A percentile compares a stretch with the other conserved stretches of the same genome.
Evolutionary conservation across 1,140 invertebrate genomes (phyloP).

Genomic region (Steinernema feltiae): DNA sequence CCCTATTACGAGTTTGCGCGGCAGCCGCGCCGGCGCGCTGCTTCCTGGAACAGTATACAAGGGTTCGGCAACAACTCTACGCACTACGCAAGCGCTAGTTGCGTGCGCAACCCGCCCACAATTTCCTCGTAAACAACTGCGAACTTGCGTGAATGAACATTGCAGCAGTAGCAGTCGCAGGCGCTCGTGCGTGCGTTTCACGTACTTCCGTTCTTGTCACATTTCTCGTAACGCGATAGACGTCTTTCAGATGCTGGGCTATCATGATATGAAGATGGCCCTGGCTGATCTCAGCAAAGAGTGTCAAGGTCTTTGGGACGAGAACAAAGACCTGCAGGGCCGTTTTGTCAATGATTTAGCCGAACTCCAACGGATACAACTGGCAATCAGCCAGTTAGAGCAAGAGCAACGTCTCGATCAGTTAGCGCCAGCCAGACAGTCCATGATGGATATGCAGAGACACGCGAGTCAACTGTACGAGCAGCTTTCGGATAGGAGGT

Average conservation of each 20-base stretch:
- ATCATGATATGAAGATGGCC: slow-evolving; percentile 12
- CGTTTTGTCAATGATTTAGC: slow-evolving; percentile 53
- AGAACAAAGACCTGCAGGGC: slow-evolving; percentile 56
- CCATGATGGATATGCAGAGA: slow-evolving; percentile 49
- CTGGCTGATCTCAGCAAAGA: slow-evolving; percentile 42
- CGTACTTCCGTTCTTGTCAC: too few relatives aligned
- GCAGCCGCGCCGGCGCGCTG: too few relatives aligned
- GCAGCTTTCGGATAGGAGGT: slow-evolving; percentile 43
- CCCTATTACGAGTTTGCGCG: too few relatives aligned
- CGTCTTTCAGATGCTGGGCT: not conserved
- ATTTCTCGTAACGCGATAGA: too few relatives aligned
- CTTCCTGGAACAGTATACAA: too few relatives aligned
- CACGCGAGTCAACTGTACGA: slow-evolving; percentile 48
- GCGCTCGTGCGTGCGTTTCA: too few relatives aligned
- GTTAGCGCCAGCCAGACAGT: slow-evolving; percentile 31
- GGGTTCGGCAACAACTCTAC: too few relatives aligned
- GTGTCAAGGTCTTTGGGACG: slow-evolving; percentile 52
- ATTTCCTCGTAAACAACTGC: too few relatives aligned
- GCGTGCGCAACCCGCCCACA: too few relatives aligned
- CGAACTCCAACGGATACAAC: slow-evolving; percentile 50
- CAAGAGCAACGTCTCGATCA: slow-evolving; percentile 44
- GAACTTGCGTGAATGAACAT: too few relatives aligned
- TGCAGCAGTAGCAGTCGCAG: too few relatives aligned
- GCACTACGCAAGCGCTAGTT: too few relatives aligned
- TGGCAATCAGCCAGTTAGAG: slow-evolving; percentile 48